Conservation (phyloP, 30 jellyfish, hydroid and myxozoan species). For the Cassiopea andromeda region DNA sequence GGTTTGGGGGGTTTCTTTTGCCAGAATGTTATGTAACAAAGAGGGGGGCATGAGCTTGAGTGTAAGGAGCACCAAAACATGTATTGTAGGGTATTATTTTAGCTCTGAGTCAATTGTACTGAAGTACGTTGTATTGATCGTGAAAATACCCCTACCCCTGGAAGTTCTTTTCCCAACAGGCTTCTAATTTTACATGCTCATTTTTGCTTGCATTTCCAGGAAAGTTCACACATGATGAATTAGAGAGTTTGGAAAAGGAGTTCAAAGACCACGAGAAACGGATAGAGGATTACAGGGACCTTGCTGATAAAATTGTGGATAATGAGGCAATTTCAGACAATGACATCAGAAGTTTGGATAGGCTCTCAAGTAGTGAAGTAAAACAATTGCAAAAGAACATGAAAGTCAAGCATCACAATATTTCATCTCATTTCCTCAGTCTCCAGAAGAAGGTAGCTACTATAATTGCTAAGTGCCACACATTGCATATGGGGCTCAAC, state of each 20-base stretch:
- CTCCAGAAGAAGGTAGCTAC: constrained; percentile 32
- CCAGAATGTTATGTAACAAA: too few relatives aligned
- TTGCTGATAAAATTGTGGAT: constrained; percentile 47
- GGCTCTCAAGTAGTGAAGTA: constrained; percentile 35
- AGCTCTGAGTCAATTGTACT: too few relatives aligned
- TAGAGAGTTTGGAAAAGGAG: constrained; percentile 55
- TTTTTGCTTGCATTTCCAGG: constrained; percentile 15
- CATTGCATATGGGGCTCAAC: neutral
- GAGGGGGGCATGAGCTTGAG: too few relatives aligned
- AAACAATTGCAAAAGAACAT: constrained; percentile 46
- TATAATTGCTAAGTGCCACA: neutral
- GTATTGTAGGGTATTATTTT: too few relatives aligned
- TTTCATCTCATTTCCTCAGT: constrained; percentile 4
- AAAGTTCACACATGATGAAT: constrained; percentile 41
- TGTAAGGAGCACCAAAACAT: too few relatives aligned
- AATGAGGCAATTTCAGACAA: constrained; percentile 74
- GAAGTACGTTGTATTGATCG: too few relatives aligned
- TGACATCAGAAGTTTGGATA: constrained; percentile 64
- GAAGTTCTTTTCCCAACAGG: too few relatives aligned
- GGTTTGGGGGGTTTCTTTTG: too few relatives aligned
- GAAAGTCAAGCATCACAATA: constrained; percentile 49
- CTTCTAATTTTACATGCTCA: too few relatives aligned
- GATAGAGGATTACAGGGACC: constrained; percentile 52
- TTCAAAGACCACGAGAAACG: constrained; percentile 69
- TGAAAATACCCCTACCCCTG: too few relatives aligned